Evolutionary conservation across 2,797 vertebrate genomes (phyloP).

Genomic region (Atherinosoma microstoma): DNA sequence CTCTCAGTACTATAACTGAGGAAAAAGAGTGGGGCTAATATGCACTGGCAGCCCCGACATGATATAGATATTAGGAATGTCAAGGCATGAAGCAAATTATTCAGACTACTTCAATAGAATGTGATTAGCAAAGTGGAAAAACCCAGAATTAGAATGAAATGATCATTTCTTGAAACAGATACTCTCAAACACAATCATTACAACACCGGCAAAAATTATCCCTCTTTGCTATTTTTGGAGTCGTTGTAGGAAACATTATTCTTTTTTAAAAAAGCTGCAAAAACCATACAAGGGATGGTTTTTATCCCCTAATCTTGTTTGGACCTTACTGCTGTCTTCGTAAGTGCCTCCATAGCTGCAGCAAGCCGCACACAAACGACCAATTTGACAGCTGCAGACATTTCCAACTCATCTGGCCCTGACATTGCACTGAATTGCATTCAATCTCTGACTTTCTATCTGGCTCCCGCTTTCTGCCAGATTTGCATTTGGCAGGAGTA

Average conservation of each 20-base stretch:
- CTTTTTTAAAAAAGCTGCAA: slow-evolving; percentile 39
- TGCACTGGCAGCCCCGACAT: slow-evolving; percentile 44
- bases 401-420: slow-evolving; percentile 77
- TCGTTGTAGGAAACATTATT: slow-evolving; percentile 38
- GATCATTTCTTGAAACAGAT: slow-evolving; percentile 60
- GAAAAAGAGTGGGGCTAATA: slow-evolving; percentile 40
- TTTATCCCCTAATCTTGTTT: slow-evolving; percentile 64
- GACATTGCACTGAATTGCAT: slow-evolving; percentile 65
- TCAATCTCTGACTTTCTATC: slow-evolving; percentile 67
- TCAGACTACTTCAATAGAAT: slow-evolving; percentile 60
- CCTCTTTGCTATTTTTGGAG: slow-evolving; percentile 40
- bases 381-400: slow-evolving; percentile 73
- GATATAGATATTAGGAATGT: slow-evolving; percentile 57
- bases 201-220: slow-evolving; percentile 42
- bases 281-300: slow-evolving; percentile 45
- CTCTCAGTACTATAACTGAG: slow-evolving; percentile 42
- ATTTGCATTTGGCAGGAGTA: slow-evolving; percentile 70
- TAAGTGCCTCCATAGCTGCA: slow-evolving; percentile 54
- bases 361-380: slow-evolving; percentile 53
- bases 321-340: slow-evolving; percentile 52
- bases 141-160: slow-evolving; percentile 67
- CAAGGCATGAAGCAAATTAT: slow-evolving; percentile 52
- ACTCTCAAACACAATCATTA: slow-evolving; percentile 53
- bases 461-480: slow-evolving; percentile 56
- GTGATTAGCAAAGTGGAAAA: slow-evolving; percentile 71